Evolutionary conservation across 2,797 vertebrate species (phyloP).

Genomic region (Pangasius djambal): DNA sequence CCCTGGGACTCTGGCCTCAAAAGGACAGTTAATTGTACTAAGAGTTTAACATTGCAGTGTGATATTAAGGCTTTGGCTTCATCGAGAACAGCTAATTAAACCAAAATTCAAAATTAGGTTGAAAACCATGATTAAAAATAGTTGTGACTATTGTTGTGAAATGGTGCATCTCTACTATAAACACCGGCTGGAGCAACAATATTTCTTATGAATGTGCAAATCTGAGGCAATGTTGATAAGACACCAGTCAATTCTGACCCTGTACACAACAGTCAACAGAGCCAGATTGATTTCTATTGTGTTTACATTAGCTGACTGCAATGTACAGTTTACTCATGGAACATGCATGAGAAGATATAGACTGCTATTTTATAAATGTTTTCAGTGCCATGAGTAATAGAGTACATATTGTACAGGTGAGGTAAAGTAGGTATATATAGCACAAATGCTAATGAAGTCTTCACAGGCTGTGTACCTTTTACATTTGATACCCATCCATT

Average conservation of each 20-base stretch:
- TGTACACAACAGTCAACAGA: background rate
- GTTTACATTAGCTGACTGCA: background rate
- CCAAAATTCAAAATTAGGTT: background rate
- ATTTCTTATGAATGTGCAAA: background rate
- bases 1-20: slow-evolving; percentile 64
- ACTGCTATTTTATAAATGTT: background rate
- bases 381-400: background rate
- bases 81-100: background rate
- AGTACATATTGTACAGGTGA: background rate
- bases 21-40: slow-evolving; percentile 65
- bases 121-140: background rate
- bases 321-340: background rate
- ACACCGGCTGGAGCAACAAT: background rate
- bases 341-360: background rate
- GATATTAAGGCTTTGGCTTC: background rate
- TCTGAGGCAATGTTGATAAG: background rate
- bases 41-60: slow-evolving; percentile 40
- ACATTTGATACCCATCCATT: background rate
- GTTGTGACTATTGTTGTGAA: too few relatives aligned
- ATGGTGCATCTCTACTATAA: too few relatives aligned
- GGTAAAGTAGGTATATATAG: background rate
- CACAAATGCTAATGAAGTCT: slow-evolving; percentile 1
- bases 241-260: background rate
- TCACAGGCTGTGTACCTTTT: background rate
- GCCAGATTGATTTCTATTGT: background rate